A percentile compares a stretch with the other conserved stretches of the same genome.
phyloP scores from a whole-genome alignment of 2,113 vertebrate species.

The Scopus umbretta region DNA sequence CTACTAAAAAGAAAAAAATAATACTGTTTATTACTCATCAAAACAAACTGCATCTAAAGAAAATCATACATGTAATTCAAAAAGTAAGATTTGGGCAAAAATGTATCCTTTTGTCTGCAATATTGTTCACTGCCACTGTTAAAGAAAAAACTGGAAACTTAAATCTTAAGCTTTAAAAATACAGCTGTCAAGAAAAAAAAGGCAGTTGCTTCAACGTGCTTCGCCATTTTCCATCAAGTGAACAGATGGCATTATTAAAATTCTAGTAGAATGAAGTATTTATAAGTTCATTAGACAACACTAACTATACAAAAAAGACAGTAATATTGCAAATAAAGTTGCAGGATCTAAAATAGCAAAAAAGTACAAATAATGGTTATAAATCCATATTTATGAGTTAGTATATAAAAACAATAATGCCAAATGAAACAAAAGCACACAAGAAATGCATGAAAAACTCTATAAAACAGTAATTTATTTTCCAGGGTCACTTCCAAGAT shows the following conservation, averaged over 20 bases:
- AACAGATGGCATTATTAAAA: slow-evolving; percentile 62
- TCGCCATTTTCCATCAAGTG: not conserved
- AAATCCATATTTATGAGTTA: not conserved
- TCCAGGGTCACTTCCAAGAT: slow-evolving; percentile 9
- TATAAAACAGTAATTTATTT: not conserved
- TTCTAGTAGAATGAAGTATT: slow-evolving; percentile 56
- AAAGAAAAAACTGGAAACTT: not conserved
- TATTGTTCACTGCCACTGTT: not conserved
- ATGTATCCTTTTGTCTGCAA: not conserved
- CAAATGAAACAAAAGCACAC: not conserved
- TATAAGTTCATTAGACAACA: slow-evolving; percentile 56
- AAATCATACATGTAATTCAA: not conserved
- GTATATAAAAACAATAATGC: not conserved
- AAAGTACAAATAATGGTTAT: not conserved
- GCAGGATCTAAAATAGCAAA: slow-evolving; percentile 8
- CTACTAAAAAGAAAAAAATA: not conserved
- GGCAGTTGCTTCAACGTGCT: not conserved
- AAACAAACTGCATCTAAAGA: not conserved
- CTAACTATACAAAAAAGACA: slow-evolving; percentile 4
- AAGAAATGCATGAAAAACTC: not conserved
- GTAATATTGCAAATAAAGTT: slow-evolving; percentile 13
- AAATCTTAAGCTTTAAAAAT: slow-evolving; percentile 18
- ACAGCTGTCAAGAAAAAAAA: not conserved
- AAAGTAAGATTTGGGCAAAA: not conserved
- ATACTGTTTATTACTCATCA: not conserved